Evolutionary conservation across 2,888 invertebrate species (phyloP).

Genomic region (Tenthredo livida): DNA sequence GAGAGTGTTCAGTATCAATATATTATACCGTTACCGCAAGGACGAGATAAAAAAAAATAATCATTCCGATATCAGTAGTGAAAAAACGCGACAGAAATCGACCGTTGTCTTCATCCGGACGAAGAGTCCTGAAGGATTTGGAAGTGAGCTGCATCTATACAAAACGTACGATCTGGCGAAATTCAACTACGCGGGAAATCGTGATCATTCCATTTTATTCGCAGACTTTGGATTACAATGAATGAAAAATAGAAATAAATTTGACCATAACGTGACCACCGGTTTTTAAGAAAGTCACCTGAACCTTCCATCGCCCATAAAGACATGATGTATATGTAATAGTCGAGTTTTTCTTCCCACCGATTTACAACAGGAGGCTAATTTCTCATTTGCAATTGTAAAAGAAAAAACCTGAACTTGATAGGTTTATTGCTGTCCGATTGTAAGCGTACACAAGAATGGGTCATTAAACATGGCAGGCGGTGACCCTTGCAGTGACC

Average conservation of each 20-base stretch:
- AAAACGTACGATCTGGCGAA: too few relatives aligned
- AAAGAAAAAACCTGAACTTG: background rate
- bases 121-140: background rate
- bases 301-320: too few relatives aligned
- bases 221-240: too few relatives aligned
- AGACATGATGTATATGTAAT: background rate
- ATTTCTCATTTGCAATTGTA: background rate
- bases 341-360: background rate
- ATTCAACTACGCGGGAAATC: too few relatives aligned
- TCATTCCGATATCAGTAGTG: background rate
- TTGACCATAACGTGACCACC: too few relatives aligned
- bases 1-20: background rate
- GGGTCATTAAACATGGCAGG: conserved; percentile 8
- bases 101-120: background rate
- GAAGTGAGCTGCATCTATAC: too few relatives aligned
- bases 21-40: background rate
- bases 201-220: background rate
- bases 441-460: background rate
- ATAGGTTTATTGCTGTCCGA: background rate
- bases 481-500: conserved; percentile 18
- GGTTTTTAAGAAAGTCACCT: too few relatives aligned
- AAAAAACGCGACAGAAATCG: background rate
- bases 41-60: background rate
- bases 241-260: too few relatives aligned
- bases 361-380: background rate